phyloP scores from a whole-genome alignment of 2,888 invertebrate genomes.

The Limnephilus auricula region DNA sequence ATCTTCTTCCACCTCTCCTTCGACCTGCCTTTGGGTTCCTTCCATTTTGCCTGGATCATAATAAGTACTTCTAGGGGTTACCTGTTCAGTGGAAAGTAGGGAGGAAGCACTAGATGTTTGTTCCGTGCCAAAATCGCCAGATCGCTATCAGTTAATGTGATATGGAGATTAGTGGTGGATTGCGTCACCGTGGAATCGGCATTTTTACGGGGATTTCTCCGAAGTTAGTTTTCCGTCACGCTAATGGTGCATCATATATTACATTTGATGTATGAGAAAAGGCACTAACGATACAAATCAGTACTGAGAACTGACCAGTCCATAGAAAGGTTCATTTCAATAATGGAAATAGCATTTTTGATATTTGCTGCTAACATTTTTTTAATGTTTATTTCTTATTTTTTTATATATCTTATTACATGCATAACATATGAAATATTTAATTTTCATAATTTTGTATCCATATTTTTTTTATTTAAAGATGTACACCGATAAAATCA shows the following conservation, averaged over 20 bases:
- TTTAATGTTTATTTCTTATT: too few species aligned
- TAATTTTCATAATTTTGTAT: too few species aligned
- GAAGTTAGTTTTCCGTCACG: conserved; percentile 10
- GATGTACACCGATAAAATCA: too few species aligned
- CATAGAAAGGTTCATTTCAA: not conserved
- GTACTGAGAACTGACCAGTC: not conserved
- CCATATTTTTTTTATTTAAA: too few species aligned
- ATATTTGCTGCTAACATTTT: too few species aligned
- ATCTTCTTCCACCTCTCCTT: too few species aligned
- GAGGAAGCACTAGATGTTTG: not conserved
- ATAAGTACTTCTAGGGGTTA: not conserved
- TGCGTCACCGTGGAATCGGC: not conserved
- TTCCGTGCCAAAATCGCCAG: not conserved
- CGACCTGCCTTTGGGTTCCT: too few species aligned
- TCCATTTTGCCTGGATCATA: too few species aligned
- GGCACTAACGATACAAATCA: conserved; percentile 38
- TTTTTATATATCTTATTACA: too few species aligned
- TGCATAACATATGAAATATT: too few species aligned
- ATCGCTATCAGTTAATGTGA: not conserved
- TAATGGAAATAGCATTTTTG: not conserved
- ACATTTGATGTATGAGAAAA: not conserved
- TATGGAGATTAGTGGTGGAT: not conserved
- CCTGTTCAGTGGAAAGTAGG: not conserved
- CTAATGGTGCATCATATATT: not conserved
- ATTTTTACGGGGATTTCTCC: not conserved